Evolutionary conservation across 92 coral and sea anemone species (phyloP), one percentile per base, ranked within the genome.

Genomic region (Plumapathes pennacea): DNA sequence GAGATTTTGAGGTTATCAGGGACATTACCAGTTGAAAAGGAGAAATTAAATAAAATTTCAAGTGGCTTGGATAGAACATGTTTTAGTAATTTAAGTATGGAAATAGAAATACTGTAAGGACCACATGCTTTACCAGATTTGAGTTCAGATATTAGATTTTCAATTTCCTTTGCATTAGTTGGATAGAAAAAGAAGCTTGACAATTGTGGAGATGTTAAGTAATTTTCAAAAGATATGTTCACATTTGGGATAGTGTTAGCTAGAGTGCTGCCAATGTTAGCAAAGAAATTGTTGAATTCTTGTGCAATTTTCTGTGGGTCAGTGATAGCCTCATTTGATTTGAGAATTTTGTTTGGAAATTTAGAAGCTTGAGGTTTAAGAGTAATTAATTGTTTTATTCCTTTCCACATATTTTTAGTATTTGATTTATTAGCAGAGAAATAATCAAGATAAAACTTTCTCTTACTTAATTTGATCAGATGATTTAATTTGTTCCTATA

Each of bases 151-250:
- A 55, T 64, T 24, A 39, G 11, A 30, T 45, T 25, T 38, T 17
- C 54, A 22, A 73, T 54, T 64, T 74, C 83, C 34, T 30, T 22
- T 17, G 23, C 54, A 6, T 56, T 57, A 20, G 37, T 47, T 32
- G 83, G 83, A 37, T 27, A 57, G 15, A 76, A 57, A 48, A 33
- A 76, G 28, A 67, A 66, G 25, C 72, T 62, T 34, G 60, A 20
- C 12, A 24, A 43, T 21, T 30, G 40, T 12, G 64, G 65, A 23
- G n/a, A n/a, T n/a, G n/a, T n/a, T n/a, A n/a, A n/a, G n/a, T n/a
- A n/a, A n/a, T n/a, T n/a, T n/a, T n/a, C n/a, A n/a, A n/a, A n/a
- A n/a, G n/a, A n/a, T n/a, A n/a, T n/a, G n/a, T n/a, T n/a, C n/a
- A n/a, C n/a, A n/a, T n/a, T n/a, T n/a, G n/a, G n/a, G n/a, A 60